Percentiles rank a stretch among this genome's conserved stretches.
Evolutionary conservation across 2,888 invertebrate species (phyloP).

Genomic region (Metacarcinus magister): DNA sequence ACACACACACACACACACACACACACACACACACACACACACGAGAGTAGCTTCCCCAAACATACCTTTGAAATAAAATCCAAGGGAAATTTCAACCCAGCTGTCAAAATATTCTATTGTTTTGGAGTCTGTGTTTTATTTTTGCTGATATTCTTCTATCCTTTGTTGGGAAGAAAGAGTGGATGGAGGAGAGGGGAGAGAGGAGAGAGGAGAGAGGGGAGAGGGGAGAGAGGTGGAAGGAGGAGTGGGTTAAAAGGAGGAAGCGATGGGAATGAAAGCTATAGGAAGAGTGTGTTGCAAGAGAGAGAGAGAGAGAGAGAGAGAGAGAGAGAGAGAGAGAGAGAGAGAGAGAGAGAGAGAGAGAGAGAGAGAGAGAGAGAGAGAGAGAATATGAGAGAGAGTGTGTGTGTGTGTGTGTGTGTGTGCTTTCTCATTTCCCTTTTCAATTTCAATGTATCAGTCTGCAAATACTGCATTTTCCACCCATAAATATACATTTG

Average conservation of each 20-base stretch:
- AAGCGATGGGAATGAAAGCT: too few relatives aligned
- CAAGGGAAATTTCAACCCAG: not conserved
- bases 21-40: too few relatives aligned
- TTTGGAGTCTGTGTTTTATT: not conserved
- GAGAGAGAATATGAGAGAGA: not conserved
- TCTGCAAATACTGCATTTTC: too few relatives aligned
- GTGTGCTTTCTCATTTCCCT: not conserved
- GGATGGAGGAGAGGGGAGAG: not conserved
- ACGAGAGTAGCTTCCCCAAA: not conserved
- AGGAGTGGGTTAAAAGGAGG: not conserved
- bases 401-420: not conserved
- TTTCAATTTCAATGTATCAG: too few relatives aligned
- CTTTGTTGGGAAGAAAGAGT: not conserved
- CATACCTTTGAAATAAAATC: not conserved
- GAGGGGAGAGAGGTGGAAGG: not conserved
- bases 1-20: too few relatives aligned
- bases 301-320: too few relatives aligned
- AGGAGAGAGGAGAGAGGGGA: not conserved
- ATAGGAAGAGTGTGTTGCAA: not conserved
- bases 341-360: not conserved
- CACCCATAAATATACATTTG: too few relatives aligned
- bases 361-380: constrained; percentile 2
- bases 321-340: too few relatives aligned
- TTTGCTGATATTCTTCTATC: not conserved
- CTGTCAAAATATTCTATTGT: not conserved